Base-by-base conservation (phyloP, 2,113 vertebrate species). In the Actenoides lindsayi region DNA sequence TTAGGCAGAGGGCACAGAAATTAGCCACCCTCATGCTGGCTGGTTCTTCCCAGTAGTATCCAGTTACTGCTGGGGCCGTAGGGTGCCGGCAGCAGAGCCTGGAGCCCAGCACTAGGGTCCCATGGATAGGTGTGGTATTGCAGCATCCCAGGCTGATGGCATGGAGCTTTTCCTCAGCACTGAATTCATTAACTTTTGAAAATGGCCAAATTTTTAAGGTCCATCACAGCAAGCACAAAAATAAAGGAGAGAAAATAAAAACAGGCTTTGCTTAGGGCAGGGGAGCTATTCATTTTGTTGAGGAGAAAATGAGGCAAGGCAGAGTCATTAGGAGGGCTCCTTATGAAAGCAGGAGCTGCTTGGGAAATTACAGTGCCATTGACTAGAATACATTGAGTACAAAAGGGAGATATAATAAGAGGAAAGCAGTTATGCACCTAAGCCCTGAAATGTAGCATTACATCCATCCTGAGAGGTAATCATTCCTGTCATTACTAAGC, bases 401-500 rank as follows among this genome's bases (percentile, higher is more conserved):
- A 96, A 97, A 97, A 96, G 74, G 77, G 78, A 97, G 75, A 93
- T 97, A 79, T 95, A 97, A 97, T 97, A 96, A 97, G 87, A 96
- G 70, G 93, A 97, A 96, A 97, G 97, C 95, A 94, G 96, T 97
- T 98, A 95, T 82, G 82, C 91, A 95, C 90, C 97, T 97, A 96
- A 96, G 94, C 96, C 90, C 97, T 93, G 92, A 97, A 98, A 98
- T 94, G 93, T 93, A 96, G 92, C 89, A 94, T 98, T 98, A 90
- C 89, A 97, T 97, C 92, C 86, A 97, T 95, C 90, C 94, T 68
- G 92, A 97, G 83, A 96, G 93, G 92, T 96, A 97, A 98, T 98
- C 96, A 93, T 90, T 97, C 89, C 95, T 97, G 93, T 97, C 94
- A 95, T 97, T 98, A 94, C 94, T 97, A 96, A 97, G 93, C 93